Conservation (phyloP, 2,113 vertebrate genomes). For the Epinephelus fuscoguttatus region DNA sequence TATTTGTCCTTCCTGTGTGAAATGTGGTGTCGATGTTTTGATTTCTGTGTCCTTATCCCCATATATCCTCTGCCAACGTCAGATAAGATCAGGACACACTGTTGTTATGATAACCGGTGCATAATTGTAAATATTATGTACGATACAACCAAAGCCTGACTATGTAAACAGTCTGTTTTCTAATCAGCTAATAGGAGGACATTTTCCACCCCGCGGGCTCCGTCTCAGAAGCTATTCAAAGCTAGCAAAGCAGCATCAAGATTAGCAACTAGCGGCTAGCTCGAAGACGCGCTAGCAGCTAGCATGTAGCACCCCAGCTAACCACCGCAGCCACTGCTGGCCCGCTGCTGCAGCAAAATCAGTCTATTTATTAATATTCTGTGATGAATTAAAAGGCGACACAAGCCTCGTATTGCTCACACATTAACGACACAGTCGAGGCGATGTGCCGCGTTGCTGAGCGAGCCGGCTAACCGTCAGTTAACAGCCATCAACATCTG, state of each 20-base stretch:
- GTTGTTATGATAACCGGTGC: neutral
- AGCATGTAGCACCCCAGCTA: constrained; percentile 35
- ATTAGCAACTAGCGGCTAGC: constrained; percentile 35
- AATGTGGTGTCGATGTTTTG: neutral
- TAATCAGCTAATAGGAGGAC: neutral
- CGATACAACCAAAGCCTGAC: neutral
- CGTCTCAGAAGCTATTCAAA: neutral
- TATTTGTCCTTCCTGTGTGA: neutral
- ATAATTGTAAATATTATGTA: rapidly evolving
- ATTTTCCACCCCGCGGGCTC: neutral
- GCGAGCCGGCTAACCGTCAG: constrained; percentile 26
- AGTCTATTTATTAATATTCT: neutral
- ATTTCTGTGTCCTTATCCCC: neutral
- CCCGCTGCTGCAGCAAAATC: neutral
- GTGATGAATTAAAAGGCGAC: neutral
- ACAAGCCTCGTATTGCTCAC: rapidly evolving
- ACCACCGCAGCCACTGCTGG: constrained; percentile 5
- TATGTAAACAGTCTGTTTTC: rapidly evolving
- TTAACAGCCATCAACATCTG: constrained; percentile 68
- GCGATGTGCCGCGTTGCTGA: neutral
- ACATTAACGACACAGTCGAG: neutral
- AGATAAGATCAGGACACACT: neutral
- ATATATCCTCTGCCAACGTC: neutral
- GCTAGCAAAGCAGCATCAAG: constrained; percentile 13
- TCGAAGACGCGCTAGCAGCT: constrained; percentile 31